Evolutionary conservation across 2,113 vertebrate species (phyloP).

Genomic region (Brachyistius frenatus): DNA sequence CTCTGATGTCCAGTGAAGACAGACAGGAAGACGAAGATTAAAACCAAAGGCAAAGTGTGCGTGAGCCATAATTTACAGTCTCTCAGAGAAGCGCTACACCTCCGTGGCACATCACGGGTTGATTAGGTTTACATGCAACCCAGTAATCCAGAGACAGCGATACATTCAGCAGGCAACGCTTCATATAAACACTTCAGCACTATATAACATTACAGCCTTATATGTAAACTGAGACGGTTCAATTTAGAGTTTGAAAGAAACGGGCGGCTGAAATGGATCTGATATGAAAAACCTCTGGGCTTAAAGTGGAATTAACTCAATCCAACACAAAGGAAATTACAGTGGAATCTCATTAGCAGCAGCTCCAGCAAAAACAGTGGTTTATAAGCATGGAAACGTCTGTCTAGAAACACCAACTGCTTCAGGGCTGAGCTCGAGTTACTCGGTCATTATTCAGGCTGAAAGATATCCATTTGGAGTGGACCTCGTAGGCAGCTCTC

Average conservation of each 20-base stretch:
- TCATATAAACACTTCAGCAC: constrained; percentile 42
- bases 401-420: constrained; percentile 28
- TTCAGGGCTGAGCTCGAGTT: constrained; percentile 50
- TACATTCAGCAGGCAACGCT: constrained; percentile 22
- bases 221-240: constrained; percentile 40
- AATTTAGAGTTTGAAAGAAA: constrained; percentile 36
- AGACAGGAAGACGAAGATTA: constrained; percentile 28
- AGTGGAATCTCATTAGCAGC: constrained; percentile 47
- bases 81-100: constrained; percentile 36
- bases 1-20: constrained; percentile 38
- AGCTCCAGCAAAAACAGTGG: constrained; percentile 34
- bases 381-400: constrained; percentile 15
- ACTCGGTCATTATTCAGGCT: constrained; percentile 56
- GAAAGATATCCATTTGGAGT: constrained; percentile 57
- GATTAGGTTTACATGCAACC: constrained; percentile 64
- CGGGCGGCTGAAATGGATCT: neutral
- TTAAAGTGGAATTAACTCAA: constrained; percentile 39
- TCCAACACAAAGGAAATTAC: constrained; percentile 34
- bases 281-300: constrained; percentile 3
- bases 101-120: constrained; percentile 53
- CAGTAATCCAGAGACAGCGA: constrained; percentile 60
- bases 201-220: constrained; percentile 35
- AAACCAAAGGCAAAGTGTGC: constrained; percentile 40
- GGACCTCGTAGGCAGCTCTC: constrained; percentile 45
- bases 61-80: constrained; percentile 59